Evolutionary conservation across 2,888 invertebrate genomes (phyloP), one percentile per base, ranked within the genome.

Genomic region (Tubiluchus corallicola): DNA sequence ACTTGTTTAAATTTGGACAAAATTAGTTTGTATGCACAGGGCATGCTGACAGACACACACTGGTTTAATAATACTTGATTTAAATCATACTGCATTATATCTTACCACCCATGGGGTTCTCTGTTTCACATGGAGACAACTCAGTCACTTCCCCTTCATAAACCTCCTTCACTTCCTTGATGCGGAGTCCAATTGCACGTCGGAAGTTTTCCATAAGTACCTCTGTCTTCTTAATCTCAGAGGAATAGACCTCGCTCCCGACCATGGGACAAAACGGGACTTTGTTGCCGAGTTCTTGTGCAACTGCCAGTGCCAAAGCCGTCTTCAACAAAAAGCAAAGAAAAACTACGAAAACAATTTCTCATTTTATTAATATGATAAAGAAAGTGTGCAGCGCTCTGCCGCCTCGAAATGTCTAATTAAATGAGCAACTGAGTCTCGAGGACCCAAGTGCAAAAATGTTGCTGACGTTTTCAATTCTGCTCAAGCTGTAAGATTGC

Each of bases 121-220:
- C 94, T 3, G 90, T 90, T 66, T 98, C 98, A 1, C 87, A 80
- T 1, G 98, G 98, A 3, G 88, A 87, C n/a, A 98, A 68, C 63
- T 98, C 96, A 1, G 85, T 92, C 0, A 99, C 94, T 71, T 99
- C 98, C 5, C 98, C 98, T 66, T 99, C 98, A 62, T 96, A 99
- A 0, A 98, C 96, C 66, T 99, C 98, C 62, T 99, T 98, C 0
- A 87, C 90, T 68, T 99, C 98, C 51, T 70, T 70, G 41, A 73
- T 68, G 44, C 70, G 57, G 19, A 72, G 55, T 20, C 66, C 96
- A 58, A 99, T 98, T 0, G 98, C 94, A 48, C 96, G 72, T 2
- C 98, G 72, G 60, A 98, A 98, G 60, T 98, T 96, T 63, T 99
- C 96, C 96, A 98, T 98, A 2, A 99, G 68, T 0, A 98, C 94